phyloP scores from a whole-genome alignment of 2,888 invertebrate species.

The Stenchaetothrips biformis region DNA sequence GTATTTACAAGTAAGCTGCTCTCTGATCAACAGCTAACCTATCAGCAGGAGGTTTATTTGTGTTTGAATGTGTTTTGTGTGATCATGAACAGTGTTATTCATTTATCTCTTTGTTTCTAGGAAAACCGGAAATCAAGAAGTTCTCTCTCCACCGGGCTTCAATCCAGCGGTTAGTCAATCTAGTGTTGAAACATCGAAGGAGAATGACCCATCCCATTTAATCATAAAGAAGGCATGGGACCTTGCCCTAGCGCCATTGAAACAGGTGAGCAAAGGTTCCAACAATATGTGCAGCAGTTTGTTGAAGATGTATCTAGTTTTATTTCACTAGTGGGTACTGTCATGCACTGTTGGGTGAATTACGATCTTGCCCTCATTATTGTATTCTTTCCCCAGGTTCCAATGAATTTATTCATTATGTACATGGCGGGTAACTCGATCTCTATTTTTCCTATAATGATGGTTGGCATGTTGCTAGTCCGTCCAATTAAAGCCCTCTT shows the following conservation, averaged over 20 bases:
- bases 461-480: constrained; percentile 99
- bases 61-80: not conserved
- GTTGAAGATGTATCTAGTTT: not conserved
- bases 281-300: not conserved
- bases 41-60: constrained; percentile 29
- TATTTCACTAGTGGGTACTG: not conserved
- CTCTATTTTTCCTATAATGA: constrained; percentile 99
- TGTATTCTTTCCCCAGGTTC: constrained; percentile 49
- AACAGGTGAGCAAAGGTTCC: constrained; percentile 60
- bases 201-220: constrained; percentile 75
- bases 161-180: constrained; percentile 66
- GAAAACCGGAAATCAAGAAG: constrained; percentile 49
- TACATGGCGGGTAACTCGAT: constrained; percentile 99
- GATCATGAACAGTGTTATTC: not conserved
- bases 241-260: constrained; percentile 87
- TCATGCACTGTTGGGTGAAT: not conserved
- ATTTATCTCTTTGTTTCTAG: not conserved
- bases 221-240: constrained; percentile 97
- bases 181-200: constrained; percentile 73
- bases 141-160: constrained; percentile 76
- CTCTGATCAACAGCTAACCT: not conserved
- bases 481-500: constrained; percentile 94
- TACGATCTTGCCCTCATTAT: not conserved
- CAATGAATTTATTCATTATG: constrained; percentile 99
- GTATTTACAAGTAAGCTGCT: not conserved